Evolutionary conservation across 2,888 invertebrate genomes (phyloP).

Genomic region (Asteroscopus sphinx): DNA sequence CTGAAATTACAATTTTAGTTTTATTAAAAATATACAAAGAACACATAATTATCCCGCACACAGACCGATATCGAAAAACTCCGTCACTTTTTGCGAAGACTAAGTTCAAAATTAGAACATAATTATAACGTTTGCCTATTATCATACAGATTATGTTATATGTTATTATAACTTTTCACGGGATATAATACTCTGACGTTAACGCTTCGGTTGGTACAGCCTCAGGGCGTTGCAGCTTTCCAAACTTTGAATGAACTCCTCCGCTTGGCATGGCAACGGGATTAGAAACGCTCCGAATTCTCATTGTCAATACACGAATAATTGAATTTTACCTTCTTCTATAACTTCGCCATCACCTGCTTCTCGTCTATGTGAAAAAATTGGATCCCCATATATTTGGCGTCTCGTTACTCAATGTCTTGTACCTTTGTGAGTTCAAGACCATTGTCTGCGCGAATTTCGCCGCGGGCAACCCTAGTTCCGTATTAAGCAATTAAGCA

Average conservation of each 20-base stretch:
- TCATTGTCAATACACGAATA: constrained; percentile 82
- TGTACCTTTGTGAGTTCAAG: constrained; percentile 73
- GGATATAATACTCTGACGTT: constrained; percentile 42
- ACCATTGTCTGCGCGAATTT: constrained; percentile 75
- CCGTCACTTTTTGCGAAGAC: constrained; percentile 31
- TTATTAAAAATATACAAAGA: constrained; percentile 29
- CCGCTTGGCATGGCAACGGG: constrained; percentile 71
- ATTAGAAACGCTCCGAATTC: constrained; percentile 77
- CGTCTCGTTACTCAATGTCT: constrained; percentile 87
- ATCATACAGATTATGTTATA: constrained; percentile 53
- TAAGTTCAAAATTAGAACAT: constrained; percentile 41
- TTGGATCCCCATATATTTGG: constrained; percentile 80
- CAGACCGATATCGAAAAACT: constrained; percentile 22
- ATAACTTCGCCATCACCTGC: constrained; percentile 84
- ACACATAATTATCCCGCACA: constrained; percentile 27
- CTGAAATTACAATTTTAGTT: constrained; percentile 44
- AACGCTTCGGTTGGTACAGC: constrained; percentile 42
- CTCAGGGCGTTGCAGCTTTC: constrained; percentile 54
- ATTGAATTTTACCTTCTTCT: constrained; percentile 84
- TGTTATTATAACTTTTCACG: constrained; percentile 51
- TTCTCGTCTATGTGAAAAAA: constrained; percentile 73
- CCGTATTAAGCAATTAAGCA: constrained; percentile 78
- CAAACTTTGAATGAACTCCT: constrained; percentile 54
- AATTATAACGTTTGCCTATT: constrained; percentile 48
- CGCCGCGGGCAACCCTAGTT: constrained; percentile 66